phyloP scores from a whole-genome alignment of 2,888 invertebrate species.

The Mimachlamys varia region DNA sequence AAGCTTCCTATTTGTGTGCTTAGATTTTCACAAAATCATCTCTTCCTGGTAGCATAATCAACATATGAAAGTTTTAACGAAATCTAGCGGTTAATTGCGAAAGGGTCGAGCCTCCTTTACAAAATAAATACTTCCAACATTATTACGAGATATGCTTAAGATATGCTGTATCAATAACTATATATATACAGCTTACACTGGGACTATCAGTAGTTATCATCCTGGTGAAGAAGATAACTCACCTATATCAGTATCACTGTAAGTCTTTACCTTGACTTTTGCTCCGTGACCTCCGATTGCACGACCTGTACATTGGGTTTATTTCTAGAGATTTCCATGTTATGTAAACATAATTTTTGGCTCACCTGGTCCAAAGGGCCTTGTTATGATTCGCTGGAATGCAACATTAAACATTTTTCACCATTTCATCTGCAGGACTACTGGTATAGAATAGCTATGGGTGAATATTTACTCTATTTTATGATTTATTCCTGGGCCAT shows the following conservation, averaged over 20 bases:
- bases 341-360: background rate
- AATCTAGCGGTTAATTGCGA: no score
- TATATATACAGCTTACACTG: background rate
- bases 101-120: no score
- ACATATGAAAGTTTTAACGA: no score
- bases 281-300: background rate
- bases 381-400: no score
- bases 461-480: no score
- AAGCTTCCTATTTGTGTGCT: no score
- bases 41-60: no score
- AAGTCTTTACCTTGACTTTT: background rate
- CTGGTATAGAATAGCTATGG: no score
- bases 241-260: background rate
- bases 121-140: background rate
- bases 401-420: no score
- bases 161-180: background rate
- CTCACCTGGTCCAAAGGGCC: background rate
- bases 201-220: background rate
- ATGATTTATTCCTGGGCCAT: no score
- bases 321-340: background rate
- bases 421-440: no score
- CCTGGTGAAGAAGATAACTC: background rate
- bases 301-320: background rate
- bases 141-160: background rate
- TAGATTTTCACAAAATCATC: no score